Evolutionary conservation across 2,888 invertebrate genomes (phyloP), one percentile per base, ranked within the genome.

Genomic region (Tetropium fuscum): DNA sequence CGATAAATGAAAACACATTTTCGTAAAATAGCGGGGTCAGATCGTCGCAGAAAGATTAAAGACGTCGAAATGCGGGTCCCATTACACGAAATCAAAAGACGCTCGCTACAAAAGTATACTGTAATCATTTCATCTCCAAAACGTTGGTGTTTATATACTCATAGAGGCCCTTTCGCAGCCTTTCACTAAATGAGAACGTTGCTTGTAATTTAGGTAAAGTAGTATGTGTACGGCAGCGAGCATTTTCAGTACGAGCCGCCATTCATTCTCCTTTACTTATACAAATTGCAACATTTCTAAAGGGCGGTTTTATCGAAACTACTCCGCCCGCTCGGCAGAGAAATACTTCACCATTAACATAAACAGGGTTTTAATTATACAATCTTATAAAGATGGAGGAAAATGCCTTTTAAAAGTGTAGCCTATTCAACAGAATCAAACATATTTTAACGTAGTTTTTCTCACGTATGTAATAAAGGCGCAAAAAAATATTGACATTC

Each of bases 141-240:
- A 67, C 64, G 60, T 68, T 57, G 59, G 64, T 69, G 71, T 70
- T 71, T 71, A 72, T 72, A 66, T 65, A 68, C 68, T 62, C 63
- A 62, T 64, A 67, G 68, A 66, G 63, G 65, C 63, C 64, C 61
- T 65, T 71, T 73, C n/a, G 65, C 70, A 70, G 71, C 72, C 67
- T 63, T 71, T 70, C 69, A 73, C 71, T 69, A 71, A 73, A 74
- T 74, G 73, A 74, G 70, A 73, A 73, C 66, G 67, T 65, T 70
- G 70, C 68, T 69, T 69, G 74, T 76, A 77, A 77, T 77, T 75
- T 77, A 74, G 73, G 74, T 74, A 74, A 73, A 74, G 73, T 72
- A 72, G 53, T 70, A 61, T 57, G 68, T 68, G 64, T 57, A 69
- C 66, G 64, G 67, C 63, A 66, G 68, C 62, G 56, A 63, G 67